Percentiles rank a stretch among this genome's conserved stretches.
Conservation (phyloP, 2,113 vertebrate genomes). For the Tonatia bakeri region DNA sequence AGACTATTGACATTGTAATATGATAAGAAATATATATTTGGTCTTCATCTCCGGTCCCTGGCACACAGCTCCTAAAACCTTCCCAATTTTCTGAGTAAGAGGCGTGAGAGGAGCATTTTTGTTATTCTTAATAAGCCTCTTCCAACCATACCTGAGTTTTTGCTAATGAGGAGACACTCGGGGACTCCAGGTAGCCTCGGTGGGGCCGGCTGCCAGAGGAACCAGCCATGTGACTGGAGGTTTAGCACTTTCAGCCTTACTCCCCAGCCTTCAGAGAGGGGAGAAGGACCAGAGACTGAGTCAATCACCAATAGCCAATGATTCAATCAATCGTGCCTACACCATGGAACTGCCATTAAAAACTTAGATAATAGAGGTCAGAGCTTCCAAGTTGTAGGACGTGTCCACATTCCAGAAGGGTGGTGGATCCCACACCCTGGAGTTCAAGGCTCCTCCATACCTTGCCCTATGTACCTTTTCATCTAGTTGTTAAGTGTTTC, state of each 20-base stretch:
- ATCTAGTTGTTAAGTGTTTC: background rate
- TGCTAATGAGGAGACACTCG: background rate
- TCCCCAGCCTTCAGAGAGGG: background rate
- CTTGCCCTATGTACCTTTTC: background rate
- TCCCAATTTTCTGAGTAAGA: background rate
- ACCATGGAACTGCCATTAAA: background rate
- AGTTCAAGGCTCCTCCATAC: background rate
- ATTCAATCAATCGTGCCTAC: background rate
- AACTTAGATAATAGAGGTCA: background rate
- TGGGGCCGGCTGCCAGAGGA: background rate
- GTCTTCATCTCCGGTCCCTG: background rate
- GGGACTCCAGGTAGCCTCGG: background rate
- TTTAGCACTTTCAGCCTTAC: background rate
- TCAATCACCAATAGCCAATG: background rate
- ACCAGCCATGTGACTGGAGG: background rate
- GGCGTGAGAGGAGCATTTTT: background rate
- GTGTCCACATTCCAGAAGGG: background rate
- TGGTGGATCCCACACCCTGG: background rate
- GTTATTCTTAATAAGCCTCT: background rate
- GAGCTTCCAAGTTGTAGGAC: background rate
- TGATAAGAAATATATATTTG: background rate
- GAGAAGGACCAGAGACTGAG: background rate
- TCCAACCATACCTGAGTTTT: background rate
- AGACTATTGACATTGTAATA: background rate
- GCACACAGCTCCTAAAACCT: background rate